Evolutionary conservation across 92 coral and sea anemone species (phyloP), one percentile per base, ranked within the genome.

Genomic region (Actinostola sp.): DNA sequence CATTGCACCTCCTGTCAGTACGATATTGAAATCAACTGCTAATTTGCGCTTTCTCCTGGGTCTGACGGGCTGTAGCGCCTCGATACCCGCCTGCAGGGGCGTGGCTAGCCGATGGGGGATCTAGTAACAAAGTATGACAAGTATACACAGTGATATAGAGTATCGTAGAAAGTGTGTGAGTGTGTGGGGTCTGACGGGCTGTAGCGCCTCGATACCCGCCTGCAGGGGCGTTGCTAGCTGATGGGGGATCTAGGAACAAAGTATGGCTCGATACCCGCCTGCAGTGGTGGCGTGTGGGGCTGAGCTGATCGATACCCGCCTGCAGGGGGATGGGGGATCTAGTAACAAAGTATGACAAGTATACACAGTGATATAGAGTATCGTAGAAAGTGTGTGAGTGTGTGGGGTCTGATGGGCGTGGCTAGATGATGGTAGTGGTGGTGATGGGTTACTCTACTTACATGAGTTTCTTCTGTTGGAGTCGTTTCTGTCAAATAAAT

Each of bases 11-110:
- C 83, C 69, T 6, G 66, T 52, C 2, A 86, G 56, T 35, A 58
- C 63, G 15, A 61, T 86, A 20, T 23, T 71, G 2, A 49, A 29
- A 60, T 86, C 92, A 14, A 86, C 50, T 11, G 77, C 84, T 31
- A 86, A 46, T 70, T 59, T 81, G 44, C 81, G 71, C 65, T 82
- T 86, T 66, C 74, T 57, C 35, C 80, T 87, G 0, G 92, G 92
- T 15, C 54, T 34, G 0, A 27, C 68, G 34, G 87, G 72, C n/a
- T 63, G 35, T 36, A 49, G 21, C 10, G 48, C 51, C 36, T 39
- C 81, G 20, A 63, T 53, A 0, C 23, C 26, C 0, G 44, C 72
- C 19, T 51, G 63, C 62, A 51, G 63, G 36, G 81, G 81, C 33
- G 81, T 75, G 31, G 34, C n/a, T n/a, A n/a, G n/a, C n/a, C n/a